Evolutionary conservation across 2,888 invertebrate genomes (phyloP).

Genomic region (Micoletzkya japonica): DNA sequence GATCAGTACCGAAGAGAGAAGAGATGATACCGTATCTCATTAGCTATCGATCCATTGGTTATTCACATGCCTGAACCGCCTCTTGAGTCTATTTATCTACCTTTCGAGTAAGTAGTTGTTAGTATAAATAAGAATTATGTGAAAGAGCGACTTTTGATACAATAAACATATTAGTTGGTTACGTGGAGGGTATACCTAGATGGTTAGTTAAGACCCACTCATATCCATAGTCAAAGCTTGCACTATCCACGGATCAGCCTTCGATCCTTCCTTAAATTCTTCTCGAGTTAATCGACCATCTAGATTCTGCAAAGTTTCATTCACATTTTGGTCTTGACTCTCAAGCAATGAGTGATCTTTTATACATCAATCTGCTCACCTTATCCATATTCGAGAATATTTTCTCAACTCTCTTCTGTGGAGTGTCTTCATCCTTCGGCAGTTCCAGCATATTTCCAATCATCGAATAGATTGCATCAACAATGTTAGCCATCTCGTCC

Average conservation of each 20-base stretch:
- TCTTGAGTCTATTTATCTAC: no score
- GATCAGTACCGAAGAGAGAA: no score
- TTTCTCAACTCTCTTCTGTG: conserved; percentile 68
- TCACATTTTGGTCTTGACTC: not conserved
- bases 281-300: conserved; percentile 67
- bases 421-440: conserved; percentile 68
- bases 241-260: conserved; percentile 69
- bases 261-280: conserved; percentile 68
- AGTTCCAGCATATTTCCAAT: conserved; percentile 67
- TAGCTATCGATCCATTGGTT: no score
- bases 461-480: conserved; percentile 63
- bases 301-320: conserved; percentile 64
- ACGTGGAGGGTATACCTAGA: no score
- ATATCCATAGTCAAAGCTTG: conserved; percentile 66
- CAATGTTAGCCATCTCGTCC: conserved; percentile 54
- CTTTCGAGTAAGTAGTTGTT: no score
- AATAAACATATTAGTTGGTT: no score
- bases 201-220: not conserved
- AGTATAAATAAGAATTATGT: no score
- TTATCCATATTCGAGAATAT: conserved; percentile 68
- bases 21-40: no score
- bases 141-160: no score
- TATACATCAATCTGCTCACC: conserved; percentile 49
- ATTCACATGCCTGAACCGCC: no score
- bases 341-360: not conserved